Evolutionary conservation across 2,113 vertebrate species (phyloP).

Genomic region (Tenebrosternarchus preto): DNA sequence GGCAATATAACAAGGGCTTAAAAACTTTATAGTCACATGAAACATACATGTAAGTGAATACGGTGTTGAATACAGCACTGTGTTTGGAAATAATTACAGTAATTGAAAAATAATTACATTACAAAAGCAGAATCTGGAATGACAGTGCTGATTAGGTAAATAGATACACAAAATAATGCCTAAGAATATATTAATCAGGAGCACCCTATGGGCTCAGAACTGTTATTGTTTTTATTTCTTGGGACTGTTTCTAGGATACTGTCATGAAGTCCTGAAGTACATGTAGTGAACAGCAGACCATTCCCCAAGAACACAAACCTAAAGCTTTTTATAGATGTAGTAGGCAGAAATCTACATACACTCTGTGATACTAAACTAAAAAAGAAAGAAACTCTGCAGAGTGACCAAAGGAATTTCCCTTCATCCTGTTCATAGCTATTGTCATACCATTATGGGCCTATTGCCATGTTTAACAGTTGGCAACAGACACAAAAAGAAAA

Average conservation of each 20-base stretch:
- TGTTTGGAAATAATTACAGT: neutral
- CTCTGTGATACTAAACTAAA: too few species aligned
- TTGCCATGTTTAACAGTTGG: neutral
- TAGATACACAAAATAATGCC: neutral
- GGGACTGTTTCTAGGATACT: too few species aligned
- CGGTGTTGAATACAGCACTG: neutral
- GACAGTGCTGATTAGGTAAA: neutral
- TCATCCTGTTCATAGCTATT: neutral
- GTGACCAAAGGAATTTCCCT: too few species aligned
- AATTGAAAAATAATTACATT: neutral
- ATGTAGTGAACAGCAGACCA: too few species aligned
- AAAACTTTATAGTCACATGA: conserved; percentile 35
- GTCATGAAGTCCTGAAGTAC: too few species aligned
- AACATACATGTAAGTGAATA: neutral
- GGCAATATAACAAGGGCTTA: conserved; percentile 29
- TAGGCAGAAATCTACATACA: neutral
- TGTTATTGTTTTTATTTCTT: too few species aligned
- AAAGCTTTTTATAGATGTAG: neutral
- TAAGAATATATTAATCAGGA: neutral
- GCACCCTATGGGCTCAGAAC: neutral
- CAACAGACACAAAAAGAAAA: neutral
- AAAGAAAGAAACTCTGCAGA: neutral
- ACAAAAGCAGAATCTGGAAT: neutral
- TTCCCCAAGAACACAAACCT: neutral
- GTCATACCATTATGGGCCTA: neutral